Base-by-base conservation (phyloP, 2,113 vertebrate species). In the Peucedramus taeniatus region DNA sequence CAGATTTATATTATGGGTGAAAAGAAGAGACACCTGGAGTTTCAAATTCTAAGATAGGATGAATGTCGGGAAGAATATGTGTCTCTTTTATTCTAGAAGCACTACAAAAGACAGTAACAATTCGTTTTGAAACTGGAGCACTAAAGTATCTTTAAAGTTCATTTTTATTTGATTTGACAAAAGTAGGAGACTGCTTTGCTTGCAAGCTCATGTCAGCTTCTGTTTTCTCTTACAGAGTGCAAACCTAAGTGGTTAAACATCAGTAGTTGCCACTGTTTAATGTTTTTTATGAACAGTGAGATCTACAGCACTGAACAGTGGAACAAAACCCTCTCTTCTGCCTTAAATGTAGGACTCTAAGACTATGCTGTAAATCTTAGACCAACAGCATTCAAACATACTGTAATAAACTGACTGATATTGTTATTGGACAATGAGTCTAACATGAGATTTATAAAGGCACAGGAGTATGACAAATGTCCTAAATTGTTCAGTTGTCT, bases 101-200 rank as follows among this genome's bases (percentile, higher is more conserved):
- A 22, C 47, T 91, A 57, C 70, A 79, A 72, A 76, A 61, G 23
- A 66, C 19, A 85, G 11, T 27, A 88, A 77, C 28, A 95, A 91
- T 87, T 93, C 15, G 79, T 87, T 91, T 85, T 82, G 18, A 66
- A 88, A 45, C 20, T 59, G 45, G 24, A 76, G 6, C 75, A 65
- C 50, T 57, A 27, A 79, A 57, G 22, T 68, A 75, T 63, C 40
- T 94, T 77, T 93, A 53, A 83, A 95, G 40, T 96, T 97, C 28
- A 44, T 97, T 96, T 97, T 97, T 76, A 89, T 80, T 96, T 91
- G 65, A 71, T 86, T 96, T 96, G 85, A 86, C 84, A 97, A 89
- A 89, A 72, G 53, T 87, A 87, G 60, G 65, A 87, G 39, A 50
- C 44, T 69, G 39, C 66, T 90, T 93, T 93, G 33, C 93, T 97